These are phyloP conservation scores for Discoglossus pictus DNA, from an alignment of 2,797 vertebrate species.

Conservation along the genomic window DNA sequence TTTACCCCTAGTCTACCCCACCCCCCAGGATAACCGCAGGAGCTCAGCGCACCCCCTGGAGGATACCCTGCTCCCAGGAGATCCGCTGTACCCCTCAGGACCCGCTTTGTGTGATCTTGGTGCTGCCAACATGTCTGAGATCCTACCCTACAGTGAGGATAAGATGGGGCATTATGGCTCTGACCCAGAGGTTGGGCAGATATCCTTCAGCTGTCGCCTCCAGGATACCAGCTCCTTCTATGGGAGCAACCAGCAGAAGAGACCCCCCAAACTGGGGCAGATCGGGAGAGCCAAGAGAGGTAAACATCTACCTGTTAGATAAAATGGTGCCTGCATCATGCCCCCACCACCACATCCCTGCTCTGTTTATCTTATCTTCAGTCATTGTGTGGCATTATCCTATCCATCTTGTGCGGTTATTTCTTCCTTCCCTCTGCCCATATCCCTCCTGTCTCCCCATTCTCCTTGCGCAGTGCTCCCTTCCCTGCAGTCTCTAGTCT, in stretches of 20 bases:
- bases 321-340: neutral
- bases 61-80: no score
- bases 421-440: neutral
- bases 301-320: slow-evolving; percentile 56
- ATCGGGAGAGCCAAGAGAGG: slow-evolving; percentile 96
- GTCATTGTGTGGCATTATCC: slow-evolving; percentile 20
- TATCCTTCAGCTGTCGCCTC: slow-evolving; percentile 97
- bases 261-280: slow-evolving; percentile 96
- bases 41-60: neutral
- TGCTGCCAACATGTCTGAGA: slow-evolving; percentile 87
- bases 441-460: neutral
- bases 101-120: slow-evolving; percentile 41
- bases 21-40: neutral
- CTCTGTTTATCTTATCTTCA: slow-evolving; percentile 53
- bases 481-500: neutral
- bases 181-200: slow-evolving; percentile 90
- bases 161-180: slow-evolving; percentile 94
- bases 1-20: slow-evolving; percentile 17
- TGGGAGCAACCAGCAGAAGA: slow-evolving; percentile 88
- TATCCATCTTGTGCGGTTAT: slow-evolving; percentile 4
- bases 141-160: slow-evolving; percentile 94
- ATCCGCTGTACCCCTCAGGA: slow-evolving; percentile 49
- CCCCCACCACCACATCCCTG: slow-evolving; percentile 46
- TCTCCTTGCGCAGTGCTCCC: neutral
- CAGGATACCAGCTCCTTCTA: slow-evolving; percentile 97